These are phyloP conservation scores for Pseudois nayaur DNA, from an alignment of 2,113 vertebrate genomes.

Conservation along the genomic window DNA sequence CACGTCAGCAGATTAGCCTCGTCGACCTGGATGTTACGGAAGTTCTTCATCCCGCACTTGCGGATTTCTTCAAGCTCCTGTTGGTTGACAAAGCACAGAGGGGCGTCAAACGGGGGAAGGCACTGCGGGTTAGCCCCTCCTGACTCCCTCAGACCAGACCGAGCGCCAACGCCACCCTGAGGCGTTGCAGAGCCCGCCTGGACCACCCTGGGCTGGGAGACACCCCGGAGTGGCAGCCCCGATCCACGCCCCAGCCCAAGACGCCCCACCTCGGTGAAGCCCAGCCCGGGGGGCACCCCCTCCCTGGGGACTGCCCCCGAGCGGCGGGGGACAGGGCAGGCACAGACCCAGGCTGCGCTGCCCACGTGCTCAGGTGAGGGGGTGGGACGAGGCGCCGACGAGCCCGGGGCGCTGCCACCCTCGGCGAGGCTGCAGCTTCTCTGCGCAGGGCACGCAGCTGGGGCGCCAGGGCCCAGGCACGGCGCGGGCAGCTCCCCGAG, in stretches of 20 bases:
- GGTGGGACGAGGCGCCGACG: neutral
- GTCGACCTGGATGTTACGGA: constrained; percentile 99
- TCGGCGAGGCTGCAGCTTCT: neutral
- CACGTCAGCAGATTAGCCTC: constrained; percentile 99
- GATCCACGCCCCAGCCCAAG: neutral
- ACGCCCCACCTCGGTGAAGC: neutral
- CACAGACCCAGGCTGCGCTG: neutral
- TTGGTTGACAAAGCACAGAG: constrained; percentile 73
- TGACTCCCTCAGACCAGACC: constrained; percentile 46
- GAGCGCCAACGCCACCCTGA: neutral
- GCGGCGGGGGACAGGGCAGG: neutral
- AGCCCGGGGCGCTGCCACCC: neutral
- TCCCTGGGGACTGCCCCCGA: neutral
- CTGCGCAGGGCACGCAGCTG: neutral
- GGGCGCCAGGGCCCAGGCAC: neutral
- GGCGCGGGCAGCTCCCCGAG: neutral
- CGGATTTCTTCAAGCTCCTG: constrained; percentile 99
- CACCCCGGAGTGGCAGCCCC: neutral
- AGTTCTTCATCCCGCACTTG: constrained; percentile 98
- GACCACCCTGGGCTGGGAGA: neutral
- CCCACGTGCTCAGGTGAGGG: neutral
- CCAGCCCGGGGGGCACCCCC: neutral
- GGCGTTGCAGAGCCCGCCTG: neutral
- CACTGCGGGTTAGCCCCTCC: constrained; percentile 62
- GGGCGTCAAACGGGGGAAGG: constrained; percentile 62